phyloP scores from a whole-genome alignment of 1,140 invertebrate genomes.

The Phortica variegata region DNA sequence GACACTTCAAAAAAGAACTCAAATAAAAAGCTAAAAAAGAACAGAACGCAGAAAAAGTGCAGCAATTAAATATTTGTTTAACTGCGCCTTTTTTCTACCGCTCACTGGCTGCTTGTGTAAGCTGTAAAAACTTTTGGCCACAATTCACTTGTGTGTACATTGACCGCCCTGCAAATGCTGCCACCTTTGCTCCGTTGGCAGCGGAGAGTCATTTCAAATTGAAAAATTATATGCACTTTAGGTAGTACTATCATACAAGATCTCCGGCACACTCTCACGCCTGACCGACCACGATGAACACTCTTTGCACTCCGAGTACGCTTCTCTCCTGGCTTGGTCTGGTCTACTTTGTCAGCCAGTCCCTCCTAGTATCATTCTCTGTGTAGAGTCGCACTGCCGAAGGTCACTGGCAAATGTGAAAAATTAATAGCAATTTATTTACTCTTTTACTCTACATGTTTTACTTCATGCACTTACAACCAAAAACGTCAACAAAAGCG shows the following conservation, averaged over 20 bases:
- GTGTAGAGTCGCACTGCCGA: slow-evolving; percentile 31
- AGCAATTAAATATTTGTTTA: slow-evolving; percentile 57
- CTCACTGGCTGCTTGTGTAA: slow-evolving; percentile 5
- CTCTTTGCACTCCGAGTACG: neutral
- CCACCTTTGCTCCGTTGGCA: slow-evolving; percentile 29
- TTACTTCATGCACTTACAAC: slow-evolving; percentile 6
- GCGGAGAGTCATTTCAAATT: slow-evolving; percentile 37
- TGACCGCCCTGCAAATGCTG: slow-evolving; percentile 21
- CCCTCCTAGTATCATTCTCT: slow-evolving; percentile 25
- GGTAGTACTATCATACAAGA: slow-evolving; percentile 21
- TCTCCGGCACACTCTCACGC: slow-evolving; percentile 1
- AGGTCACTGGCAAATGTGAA: slow-evolving; percentile 31
- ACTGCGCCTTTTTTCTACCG: slow-evolving; percentile 22
- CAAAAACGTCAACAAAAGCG: slow-evolving; percentile 30
- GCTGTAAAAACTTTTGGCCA: slow-evolving; percentile 46
- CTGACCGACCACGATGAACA: neutral
- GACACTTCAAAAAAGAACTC: neutral
- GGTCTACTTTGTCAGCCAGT: slow-evolving; percentile 22
- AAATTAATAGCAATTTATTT: slow-evolving; percentile 57
- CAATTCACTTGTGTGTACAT: slow-evolving; percentile 45
- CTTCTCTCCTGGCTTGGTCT: neutral
- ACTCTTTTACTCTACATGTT: slow-evolving; percentile 10
- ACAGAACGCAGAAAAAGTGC: slow-evolving; percentile 41
- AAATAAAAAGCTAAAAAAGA: slow-evolving; percentile 1
- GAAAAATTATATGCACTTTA: slow-evolving; percentile 57